phyloP scores from a whole-genome alignment of 2,113 vertebrate species.

The Pygoscelis adeliae region DNA sequence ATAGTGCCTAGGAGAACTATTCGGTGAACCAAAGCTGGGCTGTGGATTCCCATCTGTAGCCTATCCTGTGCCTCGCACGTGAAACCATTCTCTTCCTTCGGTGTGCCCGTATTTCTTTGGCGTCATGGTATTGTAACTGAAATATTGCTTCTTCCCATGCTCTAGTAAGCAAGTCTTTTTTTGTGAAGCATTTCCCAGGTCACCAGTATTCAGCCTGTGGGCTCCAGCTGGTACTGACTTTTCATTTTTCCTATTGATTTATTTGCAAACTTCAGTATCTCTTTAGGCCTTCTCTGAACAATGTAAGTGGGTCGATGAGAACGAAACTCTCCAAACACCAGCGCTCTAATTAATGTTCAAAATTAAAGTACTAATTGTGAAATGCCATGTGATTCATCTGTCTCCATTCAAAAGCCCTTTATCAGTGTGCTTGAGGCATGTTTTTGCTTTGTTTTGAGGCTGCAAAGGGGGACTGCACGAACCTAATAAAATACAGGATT shows the following conservation, averaged over 20 bases:
- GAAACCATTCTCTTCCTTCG: not conserved
- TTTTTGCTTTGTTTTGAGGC: not conserved
- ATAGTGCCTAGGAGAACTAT: not conserved
- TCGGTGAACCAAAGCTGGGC: not conserved
- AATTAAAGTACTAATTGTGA: constrained; percentile 32
- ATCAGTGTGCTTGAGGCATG: not conserved
- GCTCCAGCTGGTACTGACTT: not conserved
- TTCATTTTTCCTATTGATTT: not conserved
- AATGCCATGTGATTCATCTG: not conserved
- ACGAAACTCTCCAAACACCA: not conserved
- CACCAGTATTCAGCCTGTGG: not conserved
- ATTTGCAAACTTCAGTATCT: constrained; percentile 1
- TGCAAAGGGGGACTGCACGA: not conserved
- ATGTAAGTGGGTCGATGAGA: not conserved
- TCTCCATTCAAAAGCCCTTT: not conserved
- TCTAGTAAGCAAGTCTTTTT: not conserved
- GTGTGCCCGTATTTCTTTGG: not conserved
- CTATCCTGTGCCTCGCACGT: not conserved
- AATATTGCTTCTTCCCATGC: not conserved
- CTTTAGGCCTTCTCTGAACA: not conserved
- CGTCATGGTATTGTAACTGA: not conserved
- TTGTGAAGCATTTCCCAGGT: not conserved
- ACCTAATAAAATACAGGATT: not conserved
- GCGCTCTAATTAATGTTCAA: not conserved
- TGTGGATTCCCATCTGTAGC: not conserved